Base-by-base conservation (phyloP, 2,797 vertebrate genomes). In the Gallinago stenura region DNA sequence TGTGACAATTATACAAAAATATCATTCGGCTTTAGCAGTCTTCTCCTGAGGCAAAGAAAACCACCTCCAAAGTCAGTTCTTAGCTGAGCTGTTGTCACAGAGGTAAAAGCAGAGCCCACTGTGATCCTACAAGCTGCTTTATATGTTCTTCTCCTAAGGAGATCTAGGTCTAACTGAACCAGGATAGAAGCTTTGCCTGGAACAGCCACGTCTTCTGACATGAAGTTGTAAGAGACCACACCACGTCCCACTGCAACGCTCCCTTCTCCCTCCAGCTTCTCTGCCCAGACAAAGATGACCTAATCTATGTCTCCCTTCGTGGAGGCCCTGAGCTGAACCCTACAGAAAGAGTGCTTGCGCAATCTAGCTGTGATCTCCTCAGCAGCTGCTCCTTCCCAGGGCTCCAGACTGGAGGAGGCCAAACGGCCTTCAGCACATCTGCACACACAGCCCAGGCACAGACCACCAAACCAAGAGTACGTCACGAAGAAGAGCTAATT, bases 331-430 rank as follows among this genome's bases (percentile, higher is more conserved):
- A 95, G 78, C 66, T 94, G 94, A 96, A 94, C 83, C 75, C 83
- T 77, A 18, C 28, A 46, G 54, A 84, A 90, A 50, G 64, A 80
- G 46, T 37, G 39, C 68, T 96, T 92, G 86, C 83, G 75, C 91
- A 94, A 78, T 89, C 71, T 73, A 39, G 41, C 56, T 57, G 43
- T 39, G 71, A 56, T 68, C 51, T 85, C 72, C 43, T 77, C 88
- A 51, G 81, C 94, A 97, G 88, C 94, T 95, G 95, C 90, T 68
- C 76, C 91, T 93, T 95, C 80, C 75, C 86, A 94, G 70, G 66
- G 21, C 91, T 95, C 48, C 69, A 57, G 64, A 17, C 60, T 48
- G 37, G 71, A 62, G 45, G 64, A 91, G 48, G 91, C 94, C 95
- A 82, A 93, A 69, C 5, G 33, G 71, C 68, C 93, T 71, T 73